Conservation (phyloP, 35 echinoderm and acorn worm species). For the Amphiura filiformis region DNA sequence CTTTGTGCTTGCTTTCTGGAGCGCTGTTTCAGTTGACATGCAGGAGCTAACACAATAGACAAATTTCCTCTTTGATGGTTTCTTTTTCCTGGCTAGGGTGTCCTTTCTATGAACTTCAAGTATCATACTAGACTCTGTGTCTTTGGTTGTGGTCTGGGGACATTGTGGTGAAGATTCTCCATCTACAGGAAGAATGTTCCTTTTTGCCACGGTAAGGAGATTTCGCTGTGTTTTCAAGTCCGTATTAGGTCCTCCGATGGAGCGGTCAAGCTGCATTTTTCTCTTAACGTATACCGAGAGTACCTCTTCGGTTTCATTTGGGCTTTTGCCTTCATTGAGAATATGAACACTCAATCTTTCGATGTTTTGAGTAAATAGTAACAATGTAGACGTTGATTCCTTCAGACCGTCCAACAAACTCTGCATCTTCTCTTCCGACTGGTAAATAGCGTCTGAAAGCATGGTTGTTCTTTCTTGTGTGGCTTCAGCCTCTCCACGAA, state of each 20-base stretch:
- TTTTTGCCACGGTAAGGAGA: background rate
- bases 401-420: background rate
- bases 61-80: background rate
- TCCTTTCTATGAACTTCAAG: background rate
- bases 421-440: background rate
- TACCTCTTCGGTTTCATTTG: background rate
- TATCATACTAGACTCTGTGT: background rate
- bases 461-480: slow-evolving; percentile 21
- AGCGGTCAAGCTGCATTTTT: background rate
- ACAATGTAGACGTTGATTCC: slow-evolving; percentile 27
- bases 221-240: slow-evolving; percentile 4
- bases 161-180: no score
- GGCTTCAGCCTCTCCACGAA: slow-evolving; percentile 44
- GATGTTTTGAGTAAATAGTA: slow-evolving; percentile 84
- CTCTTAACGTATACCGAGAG: slow-evolving; percentile 4
- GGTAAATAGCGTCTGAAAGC: slow-evolving; percentile 4
- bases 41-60: slow-evolving; percentile 19
- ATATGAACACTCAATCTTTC: slow-evolving; percentile 47
- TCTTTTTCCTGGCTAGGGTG: no score
- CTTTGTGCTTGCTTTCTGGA: background rate
- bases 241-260: background rate
- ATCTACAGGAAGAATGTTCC: no score
- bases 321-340: background rate
- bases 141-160: no score
- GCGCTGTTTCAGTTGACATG: slow-evolving; percentile 6